Conservation (phyloP, 1,140 invertebrate genomes). For the Pseudomyrmex dendroicus region DNA sequence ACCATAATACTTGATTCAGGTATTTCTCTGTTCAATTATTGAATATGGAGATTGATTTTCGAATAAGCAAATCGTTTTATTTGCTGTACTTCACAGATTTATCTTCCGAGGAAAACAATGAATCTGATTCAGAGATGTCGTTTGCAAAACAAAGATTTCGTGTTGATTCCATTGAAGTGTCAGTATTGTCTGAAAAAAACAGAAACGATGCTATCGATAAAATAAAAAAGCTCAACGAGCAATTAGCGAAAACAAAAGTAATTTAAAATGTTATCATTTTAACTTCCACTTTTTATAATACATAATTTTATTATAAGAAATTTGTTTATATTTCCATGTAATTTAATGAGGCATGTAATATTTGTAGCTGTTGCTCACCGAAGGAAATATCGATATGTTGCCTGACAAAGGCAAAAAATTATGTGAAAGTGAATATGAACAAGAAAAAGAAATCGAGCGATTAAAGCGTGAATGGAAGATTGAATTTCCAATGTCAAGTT, state of each 20-base stretch:
- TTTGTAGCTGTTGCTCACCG: conserved; percentile 82
- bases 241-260: conserved; percentile 75
- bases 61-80: not conserved
- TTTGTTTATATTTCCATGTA: not conserved
- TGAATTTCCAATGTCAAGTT: conserved; percentile 81
- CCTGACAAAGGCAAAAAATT: conserved; percentile 86
- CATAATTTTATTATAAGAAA: no score
- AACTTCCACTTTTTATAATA: no score
- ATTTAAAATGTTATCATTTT: no score
- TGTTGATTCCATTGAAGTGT: not conserved
- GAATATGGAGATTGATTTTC: not conserved
- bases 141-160: conserved; percentile 65
- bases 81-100: conserved; percentile 12
- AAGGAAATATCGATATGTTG: conserved; percentile 84
- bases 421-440: conserved; percentile 76
- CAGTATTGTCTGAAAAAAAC: conserved; percentile 39
- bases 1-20: not conserved
- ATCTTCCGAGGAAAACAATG: not conserved
- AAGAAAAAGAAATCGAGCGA: conserved; percentile 80
- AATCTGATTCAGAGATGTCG: conserved; percentile 43
- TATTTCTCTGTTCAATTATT: not conserved
- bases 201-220: conserved; percentile 63
- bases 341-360: not conserved
- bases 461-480: conserved; percentile 83
- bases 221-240: conserved; percentile 60